A percentile compares a stretch with the other conserved stretches of the same genome.
These are phyloP conservation scores for Dipus sagitta DNA, from an alignment of 2,797 vertebrate genomes.

Conservation along the genomic window DNA sequence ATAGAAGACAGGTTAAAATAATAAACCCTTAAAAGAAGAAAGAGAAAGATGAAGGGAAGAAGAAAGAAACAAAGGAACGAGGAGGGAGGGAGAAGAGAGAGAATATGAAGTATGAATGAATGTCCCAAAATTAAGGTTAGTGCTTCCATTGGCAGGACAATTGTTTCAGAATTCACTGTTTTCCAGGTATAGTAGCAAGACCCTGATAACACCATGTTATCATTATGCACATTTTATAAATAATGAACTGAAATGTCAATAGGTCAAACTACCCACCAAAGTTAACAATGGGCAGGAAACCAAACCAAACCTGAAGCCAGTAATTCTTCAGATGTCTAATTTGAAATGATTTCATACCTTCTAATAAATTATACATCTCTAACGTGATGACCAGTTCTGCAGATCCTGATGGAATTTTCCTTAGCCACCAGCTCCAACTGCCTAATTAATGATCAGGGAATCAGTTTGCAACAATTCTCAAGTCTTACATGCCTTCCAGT, in stretches of 20 bases:
- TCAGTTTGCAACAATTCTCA: background rate
- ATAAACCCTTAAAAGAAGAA: background rate
- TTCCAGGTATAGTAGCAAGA: background rate
- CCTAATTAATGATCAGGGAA: background rate
- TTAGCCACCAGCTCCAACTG: background rate
- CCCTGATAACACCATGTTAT: background rate
- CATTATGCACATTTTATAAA: constrained; percentile 34
- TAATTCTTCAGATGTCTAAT: constrained; percentile 18
- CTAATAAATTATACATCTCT: constrained; percentile 1
- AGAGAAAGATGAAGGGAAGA: background rate
- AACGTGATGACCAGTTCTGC: background rate
- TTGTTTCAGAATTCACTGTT: background rate
- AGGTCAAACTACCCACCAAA: constrained; percentile 19
- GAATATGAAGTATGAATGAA: constrained; percentile 5
- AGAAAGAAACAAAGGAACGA: background rate
- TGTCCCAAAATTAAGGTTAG: background rate
- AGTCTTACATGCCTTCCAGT: background rate
- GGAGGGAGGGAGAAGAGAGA: background rate
- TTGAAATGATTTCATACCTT: constrained; percentile 28
- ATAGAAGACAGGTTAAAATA: constrained; percentile 60
- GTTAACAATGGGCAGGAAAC: constrained; percentile 7
- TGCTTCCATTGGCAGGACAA: background rate
- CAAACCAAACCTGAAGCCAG: constrained; percentile 23
- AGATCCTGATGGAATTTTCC: background rate
- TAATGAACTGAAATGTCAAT: background rate